Base-by-base conservation (phyloP, 2,888 invertebrate species). In the Drosophila nr. perissopoda region DNA sequence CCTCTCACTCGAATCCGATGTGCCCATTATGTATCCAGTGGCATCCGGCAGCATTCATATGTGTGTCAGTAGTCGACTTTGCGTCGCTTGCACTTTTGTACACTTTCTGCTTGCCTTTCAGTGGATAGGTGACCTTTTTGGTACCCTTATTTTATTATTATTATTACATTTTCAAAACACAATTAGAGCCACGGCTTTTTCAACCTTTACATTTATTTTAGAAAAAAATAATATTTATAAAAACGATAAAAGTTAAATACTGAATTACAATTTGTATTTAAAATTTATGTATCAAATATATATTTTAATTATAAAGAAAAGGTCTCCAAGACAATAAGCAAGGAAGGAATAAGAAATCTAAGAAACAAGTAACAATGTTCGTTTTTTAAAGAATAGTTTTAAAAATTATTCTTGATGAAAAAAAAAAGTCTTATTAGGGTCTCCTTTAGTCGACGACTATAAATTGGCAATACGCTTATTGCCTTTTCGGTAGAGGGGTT, bases 51-150 rank as follows among this genome's bases (percentile, higher is more conserved):
- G 78, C 53, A 72, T 79, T 73, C 76, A 73, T 76, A 76, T 82
- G 88, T 88, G 81, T 84, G 84, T 80, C 88, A 84, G 86, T 81
- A 81, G 88, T 75, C 57, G 74, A 71, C 73, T 88, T 71, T 77
- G 71, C 75, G 76, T 72, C 56, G 70, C 42, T 56, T 80, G 70
- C 66, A 64, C 71, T 73, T 70, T 68, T 68, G 60, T 57, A 57
- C 27, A 62, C 70, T 60, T 67, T 65, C 75, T 69, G 62, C 74
- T 76, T 76, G 62, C 70, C 57, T 67, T 64, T 10, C 29, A 29
- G 2, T 42, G 64, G 29, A 65, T 77, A 40, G 27, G n/a, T 51
- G 46, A 34, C 4, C 25, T 48, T 40, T 46, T 6, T 46, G 46
- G 33, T 57, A 71, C 70, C 40, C 70, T 71, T 2, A 40, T 27